phyloP scores from a whole-genome alignment of 2,113 vertebrate genomes.

The Pachypanchax playfairii region DNA sequence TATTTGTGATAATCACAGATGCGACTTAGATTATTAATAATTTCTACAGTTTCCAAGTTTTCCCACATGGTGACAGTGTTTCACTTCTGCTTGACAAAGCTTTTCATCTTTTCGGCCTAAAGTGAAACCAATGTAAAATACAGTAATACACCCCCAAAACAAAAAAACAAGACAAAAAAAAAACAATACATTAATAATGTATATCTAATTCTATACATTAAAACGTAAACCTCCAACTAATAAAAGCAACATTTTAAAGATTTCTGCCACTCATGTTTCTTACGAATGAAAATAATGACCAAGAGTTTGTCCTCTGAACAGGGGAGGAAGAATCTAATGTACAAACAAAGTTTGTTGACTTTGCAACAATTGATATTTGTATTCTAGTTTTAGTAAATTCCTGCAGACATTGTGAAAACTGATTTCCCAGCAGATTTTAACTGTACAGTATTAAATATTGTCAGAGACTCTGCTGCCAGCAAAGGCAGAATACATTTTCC shows the following conservation, averaged over 20 bases:
- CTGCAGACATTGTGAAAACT: conserved; percentile 1
- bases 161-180: background rate
- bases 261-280: background rate
- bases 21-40: background rate
- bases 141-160: too few relatives aligned
- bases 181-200: background rate
- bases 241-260: background rate
- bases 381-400: conserved; percentile 17
- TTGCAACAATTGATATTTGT: conserved; percentile 22
- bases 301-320: background rate
- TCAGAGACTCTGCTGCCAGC: conserved; percentile 22
- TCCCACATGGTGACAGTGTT: conserved; percentile 52
- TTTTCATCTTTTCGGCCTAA: background rate
- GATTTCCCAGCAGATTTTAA: conserved; percentile 61
- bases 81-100: background rate
- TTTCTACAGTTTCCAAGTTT: background rate
- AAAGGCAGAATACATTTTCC: conserved; percentile 17
- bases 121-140: background rate
- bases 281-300: background rate
- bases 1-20: background rate
- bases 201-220: background rate
- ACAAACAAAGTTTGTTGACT: conserved; percentile 12
- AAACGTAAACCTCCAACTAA: background rate
- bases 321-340: background rate
- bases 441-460: conserved; percentile 48